A percentile compares a stretch with the other conserved stretches of the same genome.
Conservation (phyloP, 2,888 invertebrate species). For the Podabrus alpinus region DNA sequence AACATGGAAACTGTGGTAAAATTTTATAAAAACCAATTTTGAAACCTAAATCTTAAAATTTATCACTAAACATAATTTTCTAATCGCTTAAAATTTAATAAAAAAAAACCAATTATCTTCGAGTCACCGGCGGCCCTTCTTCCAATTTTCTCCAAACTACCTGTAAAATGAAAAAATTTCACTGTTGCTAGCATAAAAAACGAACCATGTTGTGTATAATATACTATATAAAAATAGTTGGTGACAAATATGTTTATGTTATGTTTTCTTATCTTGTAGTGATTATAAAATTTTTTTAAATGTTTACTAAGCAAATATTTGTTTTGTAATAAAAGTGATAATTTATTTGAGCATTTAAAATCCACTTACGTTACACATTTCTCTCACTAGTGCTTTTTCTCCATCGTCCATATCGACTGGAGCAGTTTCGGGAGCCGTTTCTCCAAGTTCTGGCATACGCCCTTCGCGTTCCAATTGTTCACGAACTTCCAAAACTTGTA, state of each 20-base stretch:
- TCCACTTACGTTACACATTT: constrained; percentile 87
- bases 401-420: constrained; percentile 78
- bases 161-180: constrained; percentile 51
- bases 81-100: neutral
- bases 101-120: constrained; percentile 45
- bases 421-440: constrained; percentile 45
- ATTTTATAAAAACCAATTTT: neutral
- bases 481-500: constrained; percentile 89
- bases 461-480: constrained; percentile 82
- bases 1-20: neutral
- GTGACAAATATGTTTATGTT: neutral
- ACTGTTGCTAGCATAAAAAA: too few relatives aligned
- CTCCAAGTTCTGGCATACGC: constrained; percentile 39
- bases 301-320: neutral
- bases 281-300: neutral
- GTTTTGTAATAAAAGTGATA: neutral
- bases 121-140: constrained; percentile 76
- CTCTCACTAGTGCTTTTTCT: constrained; percentile 89
- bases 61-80: neutral
- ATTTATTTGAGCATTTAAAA: neutral
- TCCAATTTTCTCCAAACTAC: constrained; percentile 91
- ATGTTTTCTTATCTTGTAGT: neutral
- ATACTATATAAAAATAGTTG: neutral
- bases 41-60: neutral
- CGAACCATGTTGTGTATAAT: too few relatives aligned